These are phyloP conservation scores for Drosophila algonquin DNA, from an alignment of 2,888 invertebrate species.

Conservation along the genomic window DNA sequence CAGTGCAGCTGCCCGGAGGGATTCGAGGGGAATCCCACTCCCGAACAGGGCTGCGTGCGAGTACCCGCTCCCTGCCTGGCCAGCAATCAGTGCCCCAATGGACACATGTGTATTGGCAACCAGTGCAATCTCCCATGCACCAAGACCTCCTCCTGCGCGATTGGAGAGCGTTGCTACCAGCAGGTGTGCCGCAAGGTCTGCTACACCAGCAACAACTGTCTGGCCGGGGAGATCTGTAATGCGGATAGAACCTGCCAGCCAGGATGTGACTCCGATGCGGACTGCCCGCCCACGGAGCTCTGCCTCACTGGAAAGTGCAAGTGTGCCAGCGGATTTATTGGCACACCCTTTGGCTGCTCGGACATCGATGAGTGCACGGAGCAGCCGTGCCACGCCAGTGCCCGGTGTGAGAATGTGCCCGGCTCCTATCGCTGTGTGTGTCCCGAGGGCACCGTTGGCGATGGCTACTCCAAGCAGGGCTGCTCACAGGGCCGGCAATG, in stretches of 20 bases:
- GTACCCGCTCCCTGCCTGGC: conserved; percentile 89
- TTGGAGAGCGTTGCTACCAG: conserved; percentile 92
- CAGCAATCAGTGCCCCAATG: conserved; percentile 89
- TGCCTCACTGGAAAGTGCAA: conserved; percentile 90
- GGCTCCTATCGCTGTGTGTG: conserved; percentile 93
- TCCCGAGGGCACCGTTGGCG: conserved; percentile 91
- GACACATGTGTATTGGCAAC: conserved; percentile 91
- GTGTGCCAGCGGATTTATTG: conserved; percentile 90
- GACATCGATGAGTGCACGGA: conserved; percentile 93
- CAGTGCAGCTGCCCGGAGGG: conserved; percentile 92
- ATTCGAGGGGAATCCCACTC: conserved; percentile 93
- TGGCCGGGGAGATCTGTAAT: conserved; percentile 94
- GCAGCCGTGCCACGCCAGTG: conserved; percentile 90
- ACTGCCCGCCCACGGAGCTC: conserved; percentile 91
- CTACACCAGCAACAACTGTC: conserved; percentile 94
- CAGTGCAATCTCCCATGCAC: conserved; percentile 92
- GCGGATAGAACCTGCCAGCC: conserved; percentile 91
- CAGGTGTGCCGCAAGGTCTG: conserved; percentile 93
- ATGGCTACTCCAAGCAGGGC: conserved; percentile 89
- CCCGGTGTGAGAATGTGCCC: conserved; percentile 90
- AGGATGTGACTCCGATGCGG: conserved; percentile 92
- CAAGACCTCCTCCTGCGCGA: conserved; percentile 90
- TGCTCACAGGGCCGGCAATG: conserved; percentile 92
- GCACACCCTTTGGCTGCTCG: conserved; percentile 89
- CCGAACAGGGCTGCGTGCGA: conserved; percentile 94